Base-by-base conservation (phyloP, 2,888 invertebrate genomes). In the Incurvaria masculella region DNA sequence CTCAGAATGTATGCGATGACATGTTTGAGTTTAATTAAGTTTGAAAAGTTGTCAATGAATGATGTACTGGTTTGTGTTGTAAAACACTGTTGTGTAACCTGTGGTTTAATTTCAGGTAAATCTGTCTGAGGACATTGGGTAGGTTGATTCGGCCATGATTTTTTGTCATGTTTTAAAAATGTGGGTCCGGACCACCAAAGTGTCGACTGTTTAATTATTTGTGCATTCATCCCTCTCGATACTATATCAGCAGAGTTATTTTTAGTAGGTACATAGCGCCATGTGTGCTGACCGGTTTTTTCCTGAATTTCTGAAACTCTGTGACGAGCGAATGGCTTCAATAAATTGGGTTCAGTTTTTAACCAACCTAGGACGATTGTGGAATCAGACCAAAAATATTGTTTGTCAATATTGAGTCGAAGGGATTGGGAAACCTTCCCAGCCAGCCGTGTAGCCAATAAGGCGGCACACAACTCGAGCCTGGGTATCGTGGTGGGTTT, bases 311-410 rank as follows among this genome's bases (percentile, higher is more conserved):
- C 52, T 11, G 17, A 21, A 1, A 56, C 51, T 16, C 57, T 44
- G 40, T 56, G 52, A 1, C 49, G 16, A 2, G 55, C 56, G 45
- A 55, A 57, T 1, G 51, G 45, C 47, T 57, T 53, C 5, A 55
- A 19, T 19, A 26, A 42, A n/a, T n/a, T 44, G 3, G 42, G 42
- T 1, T 45, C 3, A 33, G 33, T 46, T 41, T 41, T 41, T 19
- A 46, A 18, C 42, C 46, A 46, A 4, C 45, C 16, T 4, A 45
- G 16, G 4, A 45, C 45, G 5, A 45, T 21, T n/a, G 39, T 45
- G 5, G 46, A 46, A n/a, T 46, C 46, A 17, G 39, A 19, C 46
- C 46, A 46, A 46, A 41, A 46, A 6, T 26, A 17, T 16, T 18
- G 10, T 18, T n/a, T 21, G 16, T 41, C n/a, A 11, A 46, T 23